phyloP scores from a whole-genome alignment of 2,113 vertebrate species.

The Hydrolagus affinis region DNA sequence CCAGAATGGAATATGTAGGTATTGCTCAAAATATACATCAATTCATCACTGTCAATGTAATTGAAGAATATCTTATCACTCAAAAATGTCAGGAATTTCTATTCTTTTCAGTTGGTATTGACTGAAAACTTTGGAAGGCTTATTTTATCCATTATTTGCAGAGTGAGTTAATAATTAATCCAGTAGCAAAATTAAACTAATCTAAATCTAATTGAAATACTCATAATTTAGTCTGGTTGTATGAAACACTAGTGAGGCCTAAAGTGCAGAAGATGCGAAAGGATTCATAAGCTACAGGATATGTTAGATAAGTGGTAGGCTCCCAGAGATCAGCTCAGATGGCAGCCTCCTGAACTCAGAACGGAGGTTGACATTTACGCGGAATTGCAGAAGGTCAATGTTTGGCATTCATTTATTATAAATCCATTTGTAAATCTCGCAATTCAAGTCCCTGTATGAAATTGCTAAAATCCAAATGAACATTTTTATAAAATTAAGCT shows the following conservation, averaged over 20 bases:
- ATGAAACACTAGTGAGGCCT: neutral
- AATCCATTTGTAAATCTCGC: no score
- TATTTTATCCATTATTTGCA: neutral
- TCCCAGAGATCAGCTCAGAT: no score
- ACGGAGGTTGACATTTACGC: no score
- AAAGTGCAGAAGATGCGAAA: no score
- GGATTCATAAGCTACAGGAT: no score
- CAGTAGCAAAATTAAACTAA: neutral
- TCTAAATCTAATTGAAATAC: neutral
- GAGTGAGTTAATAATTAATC: neutral
- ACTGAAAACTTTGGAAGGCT: neutral
- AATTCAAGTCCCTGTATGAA: no score
- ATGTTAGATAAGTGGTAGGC: no score
- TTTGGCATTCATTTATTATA: no score
- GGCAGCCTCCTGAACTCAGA: no score
- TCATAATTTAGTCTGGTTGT: neutral
- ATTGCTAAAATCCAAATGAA: no score
- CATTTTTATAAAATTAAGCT: no score
- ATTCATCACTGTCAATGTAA: neutral
- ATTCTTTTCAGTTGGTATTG: neutral
- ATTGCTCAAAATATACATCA: neutral
- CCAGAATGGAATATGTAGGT: neutral
- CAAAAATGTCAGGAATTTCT: neutral
- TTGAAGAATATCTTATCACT: conserved; percentile 9
- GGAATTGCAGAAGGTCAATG: no score